phyloP scores from a whole-genome alignment of 2,113 vertebrate genomes.

The Climacteris rufus region DNA sequence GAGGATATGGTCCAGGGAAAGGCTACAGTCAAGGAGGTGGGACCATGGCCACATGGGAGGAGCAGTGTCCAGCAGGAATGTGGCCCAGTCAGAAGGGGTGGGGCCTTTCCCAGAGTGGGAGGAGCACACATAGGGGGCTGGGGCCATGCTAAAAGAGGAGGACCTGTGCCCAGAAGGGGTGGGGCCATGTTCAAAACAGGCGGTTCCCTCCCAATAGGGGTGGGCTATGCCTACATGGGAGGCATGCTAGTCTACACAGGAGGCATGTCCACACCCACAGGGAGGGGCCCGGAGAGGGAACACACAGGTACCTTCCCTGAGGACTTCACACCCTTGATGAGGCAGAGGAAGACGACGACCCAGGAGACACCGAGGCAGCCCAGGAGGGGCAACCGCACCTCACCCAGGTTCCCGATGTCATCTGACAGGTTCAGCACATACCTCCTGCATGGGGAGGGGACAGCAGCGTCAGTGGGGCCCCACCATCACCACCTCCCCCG shows the following conservation, averaged over 20 bases:
- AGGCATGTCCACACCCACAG: no score
- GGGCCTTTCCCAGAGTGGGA: neutral
- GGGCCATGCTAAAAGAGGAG: neutral
- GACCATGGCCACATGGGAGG: neutral
- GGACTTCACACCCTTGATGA: constrained; percentile 95
- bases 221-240: neutral
- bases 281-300: no score
- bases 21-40: neutral
- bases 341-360: constrained; percentile 97
- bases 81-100: neutral
- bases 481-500: fast-evolving
- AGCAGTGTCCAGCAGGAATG: neutral
- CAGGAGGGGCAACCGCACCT: constrained; percentile 90
- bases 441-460: constrained; percentile 65
- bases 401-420: constrained; percentile 92
- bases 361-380: constrained; percentile 93
- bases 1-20: neutral
- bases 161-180: neutral
- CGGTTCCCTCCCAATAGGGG: neutral
- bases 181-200: fast-evolving
- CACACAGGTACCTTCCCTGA: constrained; percentile 87
- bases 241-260: neutral
- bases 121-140: neutral
- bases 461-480: neutral
- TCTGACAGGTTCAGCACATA: constrained; percentile 91